These are phyloP conservation scores for Icerya purchasi DNA, from an alignment of 2,888 invertebrate genomes.

Conservation along the genomic window DNA sequence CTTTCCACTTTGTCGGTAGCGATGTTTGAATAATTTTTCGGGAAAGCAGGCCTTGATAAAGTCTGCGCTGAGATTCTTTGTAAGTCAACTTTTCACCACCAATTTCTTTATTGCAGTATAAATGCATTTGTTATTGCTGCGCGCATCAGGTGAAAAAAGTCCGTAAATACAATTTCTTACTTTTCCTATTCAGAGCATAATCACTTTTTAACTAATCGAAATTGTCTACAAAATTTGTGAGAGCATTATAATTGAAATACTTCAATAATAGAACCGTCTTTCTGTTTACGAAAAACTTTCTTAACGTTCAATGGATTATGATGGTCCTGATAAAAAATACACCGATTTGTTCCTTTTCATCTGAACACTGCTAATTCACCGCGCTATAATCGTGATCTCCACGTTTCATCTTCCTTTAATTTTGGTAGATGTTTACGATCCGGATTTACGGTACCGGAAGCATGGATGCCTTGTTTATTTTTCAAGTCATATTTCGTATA, in stretches of 20 bases:
- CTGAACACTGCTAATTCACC: no score
- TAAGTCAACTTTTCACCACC: neutral
- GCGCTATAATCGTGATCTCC: no score
- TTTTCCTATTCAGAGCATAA: slow-evolving; percentile 6
- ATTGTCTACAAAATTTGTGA: slow-evolving; percentile 12
- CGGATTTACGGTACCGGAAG: no score
- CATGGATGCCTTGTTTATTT: no score
- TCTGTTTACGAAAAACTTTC: slow-evolving; percentile 18
- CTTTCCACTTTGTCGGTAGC: neutral
- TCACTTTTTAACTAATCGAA: slow-evolving; percentile 10
- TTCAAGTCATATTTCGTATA: no score
- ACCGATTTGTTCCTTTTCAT: no score
- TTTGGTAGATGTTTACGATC: no score
- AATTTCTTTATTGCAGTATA: neutral
- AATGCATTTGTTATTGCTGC: neutral
- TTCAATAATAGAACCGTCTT: slow-evolving; percentile 2
- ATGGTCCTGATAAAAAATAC: no score
- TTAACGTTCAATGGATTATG: neutral
- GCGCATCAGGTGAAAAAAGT: slow-evolving; percentile 9
- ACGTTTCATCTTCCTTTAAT: no score
- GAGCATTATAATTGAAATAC: slow-evolving; percentile 7
- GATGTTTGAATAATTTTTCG: neutral
- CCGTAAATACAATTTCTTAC: slow-evolving; percentile 7
- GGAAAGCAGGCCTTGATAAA: neutral
- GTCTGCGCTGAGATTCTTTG: neutral